Base-by-base conservation (phyloP, 2,797 vertebrate species). In the Sebastes vulpes region DNA sequence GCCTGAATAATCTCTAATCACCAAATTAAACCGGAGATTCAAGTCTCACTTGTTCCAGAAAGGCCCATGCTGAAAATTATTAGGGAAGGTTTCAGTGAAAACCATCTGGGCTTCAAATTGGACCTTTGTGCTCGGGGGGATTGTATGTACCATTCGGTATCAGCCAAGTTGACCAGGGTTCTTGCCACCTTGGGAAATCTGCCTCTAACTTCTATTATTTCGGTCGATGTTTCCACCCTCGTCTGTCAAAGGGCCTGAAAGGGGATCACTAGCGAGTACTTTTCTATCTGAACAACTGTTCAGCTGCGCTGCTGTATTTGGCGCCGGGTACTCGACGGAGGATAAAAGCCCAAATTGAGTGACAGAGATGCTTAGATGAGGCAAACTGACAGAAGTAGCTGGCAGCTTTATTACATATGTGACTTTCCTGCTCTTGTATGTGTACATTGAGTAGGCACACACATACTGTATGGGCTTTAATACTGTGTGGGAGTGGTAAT, bases 401-500 rank as follows among this genome's bases (percentile, higher is more conserved):
- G 65, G 50, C 74, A 65, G 77, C 63, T 66, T 75, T 77, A 82
- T 77, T 63, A 79, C 81, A 76, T 76, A 70, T 58, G 77, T 69
- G 71, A 67, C 42, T 68, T 80, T 25, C 76, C 18, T 53, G 59
- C 67, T 46, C 23, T 35, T 52, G 50, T 23, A 58, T 81, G 42
- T 75, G 57, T 71, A 61, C 50, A 66, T 84, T 57, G 75, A 31
- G 72, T 77, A 65, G 50, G 59, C 70, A 65, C 79, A 58, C 65
- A 85, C 83, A 69, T 71, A 73, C 81, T 75, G 73, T 73, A 72
- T 77, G 46, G 56, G 72, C 83, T 81, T 83, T 81, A 85, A 89
- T 79, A 77, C 64, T 79, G 86, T 25, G 86, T 93, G 88, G 89
- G 91, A 86, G 87, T 66, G 77, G 86, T 90, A 87, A 89, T 89